These are phyloP conservation scores for Leucania comma DNA, from an alignment of 2,888 invertebrate species.

Conservation along the genomic window DNA sequence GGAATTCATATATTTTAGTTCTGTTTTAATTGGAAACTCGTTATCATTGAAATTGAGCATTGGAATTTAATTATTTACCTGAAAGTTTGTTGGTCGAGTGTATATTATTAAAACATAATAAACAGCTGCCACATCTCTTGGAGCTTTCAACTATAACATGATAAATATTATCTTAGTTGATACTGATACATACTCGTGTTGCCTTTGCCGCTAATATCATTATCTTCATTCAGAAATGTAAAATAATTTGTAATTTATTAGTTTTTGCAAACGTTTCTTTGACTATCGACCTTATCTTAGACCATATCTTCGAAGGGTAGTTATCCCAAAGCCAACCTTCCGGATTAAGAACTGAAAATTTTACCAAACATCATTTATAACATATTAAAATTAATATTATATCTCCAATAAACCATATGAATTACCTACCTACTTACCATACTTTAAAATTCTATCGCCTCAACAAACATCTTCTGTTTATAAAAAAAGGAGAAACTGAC, in stretches of 20 bases:
- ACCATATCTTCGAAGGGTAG: background rate
- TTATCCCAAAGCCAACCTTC: constrained; percentile 14
- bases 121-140: background rate
- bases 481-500: no score
- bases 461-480: background rate
- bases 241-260: background rate
- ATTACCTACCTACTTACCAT: background rate
- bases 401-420: background rate
- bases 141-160: background rate
- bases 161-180: no score
- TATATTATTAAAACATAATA: no score
- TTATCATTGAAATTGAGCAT: background rate
- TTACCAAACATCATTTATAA: background rate
- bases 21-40: background rate
- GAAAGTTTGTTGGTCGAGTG: background rate
- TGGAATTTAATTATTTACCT: background rate
- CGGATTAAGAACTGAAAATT: background rate
- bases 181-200: background rate
- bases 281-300: constrained; percentile 1
- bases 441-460: background rate
- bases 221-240: constrained; percentile 7
- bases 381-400: background rate
- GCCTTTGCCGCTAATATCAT: background rate
- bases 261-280: constrained; percentile 16
- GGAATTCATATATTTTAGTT: constrained; percentile 10